phyloP scores from a whole-genome alignment of 1,140 invertebrate species.

The Hycleus phaleratus region DNA sequence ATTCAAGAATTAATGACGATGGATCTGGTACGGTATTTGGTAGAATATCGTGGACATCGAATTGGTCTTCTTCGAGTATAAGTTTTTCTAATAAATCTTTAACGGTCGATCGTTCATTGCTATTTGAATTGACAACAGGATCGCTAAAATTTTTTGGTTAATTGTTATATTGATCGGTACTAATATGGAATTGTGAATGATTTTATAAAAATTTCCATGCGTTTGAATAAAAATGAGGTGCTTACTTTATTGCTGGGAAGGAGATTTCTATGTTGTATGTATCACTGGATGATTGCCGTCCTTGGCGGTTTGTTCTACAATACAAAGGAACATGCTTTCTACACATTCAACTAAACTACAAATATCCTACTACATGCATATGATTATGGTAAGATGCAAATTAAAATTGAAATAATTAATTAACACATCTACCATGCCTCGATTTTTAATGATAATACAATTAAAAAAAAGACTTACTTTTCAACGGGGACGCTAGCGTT shows the following conservation, averaged over 20 bases:
- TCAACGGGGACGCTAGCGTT: conserved; percentile 72
- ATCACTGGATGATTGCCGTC: conserved; percentile 61
- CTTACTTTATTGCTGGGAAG: conserved; percentile 89
- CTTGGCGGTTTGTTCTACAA: conserved; percentile 49
- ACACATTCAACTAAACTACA: conserved; percentile 28
- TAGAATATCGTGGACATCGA: conserved; percentile 85
- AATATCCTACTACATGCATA: conserved; percentile 12
- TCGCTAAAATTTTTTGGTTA: conserved; percentile 54
- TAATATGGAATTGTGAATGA: neutral
- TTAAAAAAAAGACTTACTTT: conserved; percentile 55
- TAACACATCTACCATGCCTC: conserved; percentile 1
- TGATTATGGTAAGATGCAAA: neutral
- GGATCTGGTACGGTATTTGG: conserved; percentile 92
- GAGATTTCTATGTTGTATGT: conserved; percentile 83
- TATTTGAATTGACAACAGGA: conserved; percentile 78
- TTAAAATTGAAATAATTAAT: neutral
- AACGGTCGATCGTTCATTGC: conserved; percentile 77
- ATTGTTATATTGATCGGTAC: neutral
- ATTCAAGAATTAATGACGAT: conserved; percentile 73
- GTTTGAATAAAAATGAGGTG: conserved; percentile 32
- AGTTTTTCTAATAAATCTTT: conserved; percentile 75
- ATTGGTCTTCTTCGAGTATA: conserved; percentile 86
- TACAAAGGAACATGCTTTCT: conserved; percentile 38
- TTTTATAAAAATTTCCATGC: conserved; percentile 22
- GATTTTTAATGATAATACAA: conserved; percentile 2